phyloP scores from a whole-genome alignment of 2,113 vertebrate species.

The Helogale parvula region DNA sequence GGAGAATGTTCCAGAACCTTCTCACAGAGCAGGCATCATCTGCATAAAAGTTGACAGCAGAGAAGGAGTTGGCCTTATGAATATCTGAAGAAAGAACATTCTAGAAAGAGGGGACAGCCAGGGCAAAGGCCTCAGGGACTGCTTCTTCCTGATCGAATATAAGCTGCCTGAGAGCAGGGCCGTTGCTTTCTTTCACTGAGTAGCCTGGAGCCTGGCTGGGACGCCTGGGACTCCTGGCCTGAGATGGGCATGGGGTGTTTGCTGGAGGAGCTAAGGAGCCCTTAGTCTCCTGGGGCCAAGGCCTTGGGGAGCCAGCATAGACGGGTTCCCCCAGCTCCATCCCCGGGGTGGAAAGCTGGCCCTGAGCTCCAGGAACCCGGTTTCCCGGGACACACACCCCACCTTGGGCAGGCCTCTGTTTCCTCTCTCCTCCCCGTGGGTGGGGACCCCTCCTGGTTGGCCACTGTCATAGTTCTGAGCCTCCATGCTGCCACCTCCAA shows the following conservation, averaged over 20 bases:
- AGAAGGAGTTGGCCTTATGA: too few relatives aligned
- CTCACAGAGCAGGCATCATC: neutral
- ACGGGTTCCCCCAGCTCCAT: neutral
- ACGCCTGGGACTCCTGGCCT: accelerated
- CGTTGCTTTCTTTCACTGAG: accelerated
- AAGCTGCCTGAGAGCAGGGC: neutral
- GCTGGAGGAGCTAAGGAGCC: neutral
- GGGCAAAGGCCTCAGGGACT: neutral
- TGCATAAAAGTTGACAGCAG: accelerated
- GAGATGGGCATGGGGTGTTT: accelerated
- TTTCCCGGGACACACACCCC: conserved; percentile 30
- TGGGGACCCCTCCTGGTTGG: neutral
- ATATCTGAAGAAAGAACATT: neutral
- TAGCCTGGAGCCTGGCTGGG: accelerated
- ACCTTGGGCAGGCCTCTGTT: neutral
- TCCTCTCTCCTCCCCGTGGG: neutral
- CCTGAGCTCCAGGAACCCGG: neutral
- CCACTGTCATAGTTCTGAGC: conserved; percentile 58
- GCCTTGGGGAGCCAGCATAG: accelerated
- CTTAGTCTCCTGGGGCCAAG: neutral
- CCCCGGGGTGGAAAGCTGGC: conserved; percentile 28
- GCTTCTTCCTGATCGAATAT: neutral
- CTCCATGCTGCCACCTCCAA: conserved; percentile 52
- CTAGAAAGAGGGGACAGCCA: neutral
- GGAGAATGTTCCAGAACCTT: neutral